Conservation (phyloP, 2,888 invertebrate species). For the Neoitamus cyanurus region DNA sequence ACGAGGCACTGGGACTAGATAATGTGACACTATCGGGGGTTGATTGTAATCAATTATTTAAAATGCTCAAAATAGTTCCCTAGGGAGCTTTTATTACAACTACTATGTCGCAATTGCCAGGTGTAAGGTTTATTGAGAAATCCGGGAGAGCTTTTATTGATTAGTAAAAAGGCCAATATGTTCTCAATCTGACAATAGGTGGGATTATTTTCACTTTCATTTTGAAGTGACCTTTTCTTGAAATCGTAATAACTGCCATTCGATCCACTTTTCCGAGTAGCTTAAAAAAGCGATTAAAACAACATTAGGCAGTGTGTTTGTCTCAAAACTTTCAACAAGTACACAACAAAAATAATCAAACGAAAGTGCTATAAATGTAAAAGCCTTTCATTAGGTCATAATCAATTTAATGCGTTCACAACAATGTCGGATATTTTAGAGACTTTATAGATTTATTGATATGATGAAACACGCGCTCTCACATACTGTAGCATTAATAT, state of each 20-base stretch:
- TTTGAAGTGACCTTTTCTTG: not conserved
- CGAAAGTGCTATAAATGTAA: no score
- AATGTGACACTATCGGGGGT: not conserved
- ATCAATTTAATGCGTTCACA: no score
- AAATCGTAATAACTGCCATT: not conserved
- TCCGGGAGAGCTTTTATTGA: not conserved
- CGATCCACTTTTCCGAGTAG: not conserved
- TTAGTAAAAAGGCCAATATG: not conserved
- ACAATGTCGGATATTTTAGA: no score
- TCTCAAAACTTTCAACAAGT: not conserved
- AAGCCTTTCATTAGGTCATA: no score
- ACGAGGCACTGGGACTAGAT: not conserved
- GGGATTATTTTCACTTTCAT: not conserved
- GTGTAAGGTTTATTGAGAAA: not conserved
- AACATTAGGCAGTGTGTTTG: not conserved
- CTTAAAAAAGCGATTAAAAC: not conserved
- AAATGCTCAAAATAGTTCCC: not conserved
- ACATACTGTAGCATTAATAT: no score
- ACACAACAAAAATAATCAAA: no score
- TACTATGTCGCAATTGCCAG: not conserved
- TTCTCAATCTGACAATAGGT: not conserved
- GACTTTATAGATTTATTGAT: no score
- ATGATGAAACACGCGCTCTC: no score
- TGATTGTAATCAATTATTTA: not conserved
- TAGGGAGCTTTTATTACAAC: not conserved